phyloP scores from a whole-genome alignment of 1,140 invertebrate genomes.

The Trinorchestia longiramus region DNA sequence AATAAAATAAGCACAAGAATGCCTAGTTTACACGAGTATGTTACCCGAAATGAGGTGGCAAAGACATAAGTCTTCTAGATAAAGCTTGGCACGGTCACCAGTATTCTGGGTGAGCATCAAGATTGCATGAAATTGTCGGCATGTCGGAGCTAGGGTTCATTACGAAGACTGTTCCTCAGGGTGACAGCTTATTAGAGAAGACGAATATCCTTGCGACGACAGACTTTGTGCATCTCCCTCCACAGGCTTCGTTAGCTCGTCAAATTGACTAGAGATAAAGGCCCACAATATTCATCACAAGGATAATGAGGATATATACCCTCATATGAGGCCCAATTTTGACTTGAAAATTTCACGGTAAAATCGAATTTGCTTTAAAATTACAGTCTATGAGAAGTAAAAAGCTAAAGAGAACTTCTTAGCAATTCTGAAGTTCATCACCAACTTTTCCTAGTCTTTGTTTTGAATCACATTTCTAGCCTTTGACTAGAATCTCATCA shows the following conservation, averaged over 20 bases:
- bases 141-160: neutral
- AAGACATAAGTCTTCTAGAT: neutral
- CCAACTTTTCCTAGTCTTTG: no score
- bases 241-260: neutral
- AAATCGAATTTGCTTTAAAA: neutral
- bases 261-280: neutral
- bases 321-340: neutral
- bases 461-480: no score
- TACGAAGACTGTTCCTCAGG: neutral
- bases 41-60: neutral
- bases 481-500: no score
- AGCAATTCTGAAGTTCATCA: no score
- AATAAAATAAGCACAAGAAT: neutral
- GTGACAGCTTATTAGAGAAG: slow-evolving; percentile 5
- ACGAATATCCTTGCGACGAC: neutral
- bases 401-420: neutral
- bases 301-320: neutral
- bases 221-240: neutral
- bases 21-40: neutral
- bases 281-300: neutral
- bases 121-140: neutral
- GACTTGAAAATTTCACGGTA: neutral
- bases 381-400: no score
- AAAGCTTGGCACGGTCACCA: neutral
- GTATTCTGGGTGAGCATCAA: neutral